Evolutionary conservation across 2,797 vertebrate genomes (phyloP), one percentile per base, ranked within the genome.

Genomic region (Crax fasciolata): DNA sequence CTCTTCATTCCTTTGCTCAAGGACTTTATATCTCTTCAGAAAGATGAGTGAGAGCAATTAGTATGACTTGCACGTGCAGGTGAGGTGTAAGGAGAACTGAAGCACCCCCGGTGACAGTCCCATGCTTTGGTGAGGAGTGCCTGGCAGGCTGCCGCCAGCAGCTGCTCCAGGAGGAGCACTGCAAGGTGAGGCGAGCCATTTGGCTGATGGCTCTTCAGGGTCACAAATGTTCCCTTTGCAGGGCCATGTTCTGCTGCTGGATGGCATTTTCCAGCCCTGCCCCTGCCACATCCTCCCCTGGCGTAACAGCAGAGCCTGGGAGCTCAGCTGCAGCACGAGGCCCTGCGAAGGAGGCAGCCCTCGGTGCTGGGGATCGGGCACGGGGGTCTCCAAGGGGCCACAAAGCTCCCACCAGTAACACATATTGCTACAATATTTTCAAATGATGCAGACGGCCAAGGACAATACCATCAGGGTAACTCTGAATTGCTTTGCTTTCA

Each of bases 141-240:
- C 73, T 84, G 55, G 85, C 83, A 84, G 76, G 55, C 74, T 67
- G 85, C 91, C 66, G 49, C 54, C 49, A 27, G 28, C 88, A 77
- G 55, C 78, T 80, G 84, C 62, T 55, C 51, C 38, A 62, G 61
- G 51, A 49, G 48, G 74, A n/a, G 41, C 66, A 84, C 44, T 46
- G 51, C 41, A 28, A 1, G 0, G 25, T n/a, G 58, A 70, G 55
- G 70, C 1, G 0, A 54, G 71, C 19, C 12, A 6, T 58, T 78
- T 58, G 54, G 44, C 58, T 63, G 24, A 63, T 1, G 5, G 39
- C 21, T 46, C 78, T 18, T 75, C 43, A 24, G 49, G 48, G 27
- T 90, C 48, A 51, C 24, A 46, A 18, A 62, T 0, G 0, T 71
- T 80, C 74, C 74, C 44, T 59, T 25, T 62, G 58, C 24, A n/a